Base-by-base conservation (phyloP, 1,140 invertebrate genomes). In the Danaus plexippus region DNA sequence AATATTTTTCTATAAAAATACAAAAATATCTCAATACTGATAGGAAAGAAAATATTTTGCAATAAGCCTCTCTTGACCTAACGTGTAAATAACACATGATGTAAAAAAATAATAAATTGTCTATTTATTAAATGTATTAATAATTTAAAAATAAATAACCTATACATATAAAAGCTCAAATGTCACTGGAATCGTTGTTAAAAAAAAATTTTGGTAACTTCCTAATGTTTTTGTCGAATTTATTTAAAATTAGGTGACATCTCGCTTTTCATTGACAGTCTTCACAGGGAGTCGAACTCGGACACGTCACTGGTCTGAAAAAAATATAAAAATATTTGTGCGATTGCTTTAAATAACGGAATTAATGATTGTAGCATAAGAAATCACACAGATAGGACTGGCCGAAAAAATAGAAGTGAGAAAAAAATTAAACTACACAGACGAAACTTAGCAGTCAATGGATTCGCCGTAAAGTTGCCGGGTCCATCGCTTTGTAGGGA, bases 221-320 rank as follows among this genome's bases (percentile, higher is more conserved):
- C 44, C 47, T 22, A 11, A 48, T 48, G 45, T 9, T 42, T 49
- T 54, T 41, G 46, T 43, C 32, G 5, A 54, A 15, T 41, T 47
- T 9, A 15, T 47, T 18, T 41, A 15, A n/a, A 51, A 47, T 54
- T 54, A 43, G 46, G 43, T 55, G 40, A 55, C 47, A 50, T 42
- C 51, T 50, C 50, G 13, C 41, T 11, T 44, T 42, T 46, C 11
- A 48, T 54, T 44, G 43, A 43, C 58, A 60, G 58, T 60, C 58
- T 67, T 84, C 73, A 88, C 54, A 88, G 77, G 22, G 87, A 88
- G 64, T 88, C 87, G 61, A 88, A 88, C 61, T 88, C 87, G 13
- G 87, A 88, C 11, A 87, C 84, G 59, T 88, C 87, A 62, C 87
- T 87, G 1, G 84, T 85, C 87, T 88, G 79, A 57, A 88, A 86